phyloP scores from a whole-genome alignment of 2,797 vertebrate species.

The Acestrorhynchus altus region DNA sequence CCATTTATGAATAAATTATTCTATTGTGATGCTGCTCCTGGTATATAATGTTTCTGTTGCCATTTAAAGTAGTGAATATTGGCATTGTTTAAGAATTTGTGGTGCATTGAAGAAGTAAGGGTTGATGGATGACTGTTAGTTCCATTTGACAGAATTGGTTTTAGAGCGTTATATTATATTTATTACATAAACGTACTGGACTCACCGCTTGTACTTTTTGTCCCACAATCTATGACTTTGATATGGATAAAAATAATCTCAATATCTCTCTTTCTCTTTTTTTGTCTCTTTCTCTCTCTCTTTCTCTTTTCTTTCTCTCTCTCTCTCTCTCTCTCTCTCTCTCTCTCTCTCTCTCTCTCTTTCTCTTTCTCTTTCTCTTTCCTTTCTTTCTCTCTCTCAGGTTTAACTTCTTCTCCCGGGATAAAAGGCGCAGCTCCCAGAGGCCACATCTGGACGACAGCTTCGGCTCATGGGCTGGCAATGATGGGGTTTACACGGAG shows the following conservation, averaged over 20 bases:
- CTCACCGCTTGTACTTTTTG: not conserved
- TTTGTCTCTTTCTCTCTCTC: not conserved
- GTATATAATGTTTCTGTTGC: no score
- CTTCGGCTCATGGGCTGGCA: constrained; percentile 84
- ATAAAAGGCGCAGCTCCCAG: constrained; percentile 87
- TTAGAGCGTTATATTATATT: not conserved
- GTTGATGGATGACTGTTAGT: no score
- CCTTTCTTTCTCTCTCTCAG: no score
- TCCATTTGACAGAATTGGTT: no score
- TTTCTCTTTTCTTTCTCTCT: not conserved
- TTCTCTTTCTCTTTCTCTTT: not conserved
- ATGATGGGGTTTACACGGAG: constrained; percentile 88
- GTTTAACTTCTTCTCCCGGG: constrained; percentile 98
- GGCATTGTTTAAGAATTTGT: no score
- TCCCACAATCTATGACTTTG: not conserved
- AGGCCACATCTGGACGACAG: constrained; percentile 76
- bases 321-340: not conserved
- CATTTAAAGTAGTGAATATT: no score
- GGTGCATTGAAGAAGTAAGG: no score
- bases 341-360: not conserved
- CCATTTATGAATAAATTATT: no score
- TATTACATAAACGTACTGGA: not conserved
- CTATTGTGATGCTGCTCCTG: no score
- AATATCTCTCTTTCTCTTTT: no score
- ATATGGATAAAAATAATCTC: not conserved